Evolutionary conservation across 2,797 vertebrate species (phyloP).

Genomic region (Scarus forsteni): DNA sequence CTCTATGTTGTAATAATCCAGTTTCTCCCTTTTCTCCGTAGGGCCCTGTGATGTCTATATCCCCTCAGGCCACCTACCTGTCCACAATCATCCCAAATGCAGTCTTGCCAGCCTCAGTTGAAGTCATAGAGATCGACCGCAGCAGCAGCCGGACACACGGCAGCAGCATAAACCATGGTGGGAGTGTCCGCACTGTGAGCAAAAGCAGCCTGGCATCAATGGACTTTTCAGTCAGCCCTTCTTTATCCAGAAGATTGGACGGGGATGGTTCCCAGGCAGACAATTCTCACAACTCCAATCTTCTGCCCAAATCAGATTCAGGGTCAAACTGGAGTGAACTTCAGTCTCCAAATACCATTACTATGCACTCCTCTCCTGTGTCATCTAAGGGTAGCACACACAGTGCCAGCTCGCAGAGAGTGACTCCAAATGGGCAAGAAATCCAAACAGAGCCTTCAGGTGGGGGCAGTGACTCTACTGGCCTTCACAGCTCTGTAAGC

Average conservation of each 20-base stretch:
- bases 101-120: slow-evolving; percentile 91
- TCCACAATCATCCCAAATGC: slow-evolving; percentile 98
- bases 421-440: slow-evolving; percentile 33
- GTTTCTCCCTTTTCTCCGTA: slow-evolving; percentile 28
- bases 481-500: slow-evolving; percentile 76
- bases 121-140: slow-evolving; percentile 92
- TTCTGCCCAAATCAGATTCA: slow-evolving; percentile 50
- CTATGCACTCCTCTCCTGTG: slow-evolving; percentile 90
- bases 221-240: slow-evolving; percentile 86
- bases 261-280: slow-evolving; percentile 71
- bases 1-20: too few species aligned
- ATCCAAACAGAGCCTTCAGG: slow-evolving; percentile 26
- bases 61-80: slow-evolving; percentile 96
- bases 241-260: slow-evolving; percentile 86
- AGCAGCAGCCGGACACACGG: slow-evolving; percentile 81
- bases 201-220: slow-evolving; percentile 87
- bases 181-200: slow-evolving; percentile 83
- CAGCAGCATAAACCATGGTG: slow-evolving; percentile 49
- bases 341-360: slow-evolving; percentile 92
- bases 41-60: slow-evolving; percentile 97
- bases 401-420: slow-evolving; percentile 49
- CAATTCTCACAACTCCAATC: slow-evolving; percentile 82
- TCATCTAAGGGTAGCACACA: slow-evolving; percentile 87
- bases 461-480: slow-evolving; percentile 70
- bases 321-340: slow-evolving; percentile 92